Evolutionary conservation across 1,140 invertebrate species (phyloP).

Genomic region (Magallana angulata): DNA sequence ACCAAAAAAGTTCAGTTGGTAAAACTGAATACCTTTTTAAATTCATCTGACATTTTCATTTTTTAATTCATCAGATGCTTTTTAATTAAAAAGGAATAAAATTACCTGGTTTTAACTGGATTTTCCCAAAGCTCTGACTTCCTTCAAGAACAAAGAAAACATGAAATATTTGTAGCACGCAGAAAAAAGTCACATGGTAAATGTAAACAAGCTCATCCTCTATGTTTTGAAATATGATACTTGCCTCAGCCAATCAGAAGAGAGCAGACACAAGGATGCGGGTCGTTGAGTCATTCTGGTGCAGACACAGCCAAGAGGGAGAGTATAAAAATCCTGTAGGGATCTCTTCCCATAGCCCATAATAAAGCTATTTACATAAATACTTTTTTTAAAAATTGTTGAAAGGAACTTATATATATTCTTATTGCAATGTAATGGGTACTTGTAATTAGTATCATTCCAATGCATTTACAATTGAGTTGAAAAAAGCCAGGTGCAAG

Average conservation of each 20-base stretch:
- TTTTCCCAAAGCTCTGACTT: constrained; percentile 30
- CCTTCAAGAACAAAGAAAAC: constrained; percentile 26
- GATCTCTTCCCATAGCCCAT: too few relatives aligned
- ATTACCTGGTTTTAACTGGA: constrained; percentile 4
- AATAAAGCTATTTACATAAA: too few relatives aligned
- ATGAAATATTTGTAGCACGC: constrained; percentile 47
- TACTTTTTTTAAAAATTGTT: too few relatives aligned
- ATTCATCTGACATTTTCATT: too few relatives aligned
- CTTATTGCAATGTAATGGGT: too few relatives aligned
- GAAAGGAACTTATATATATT: too few relatives aligned
- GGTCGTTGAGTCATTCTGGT: constrained; percentile 30
- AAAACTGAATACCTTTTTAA: too few relatives aligned
- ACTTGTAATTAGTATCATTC: too few relatives aligned
- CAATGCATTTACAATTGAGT: too few relatives aligned
- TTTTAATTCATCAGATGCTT: too few relatives aligned
- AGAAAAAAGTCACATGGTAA: constrained; percentile 52
- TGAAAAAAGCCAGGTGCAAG: too few relatives aligned
- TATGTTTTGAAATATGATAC: constrained; percentile 55
- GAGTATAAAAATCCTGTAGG: constrained; percentile 30
- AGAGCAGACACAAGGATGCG: constrained; percentile 6
- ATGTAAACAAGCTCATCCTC: constrained; percentile 34
- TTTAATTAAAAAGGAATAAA: background rate
- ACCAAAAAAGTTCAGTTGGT: too few relatives aligned
- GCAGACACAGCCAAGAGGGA: constrained; percentile 18
- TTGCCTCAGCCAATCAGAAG: constrained; percentile 42